Evolutionary conservation across 2,888 invertebrate genomes (phyloP), one percentile per base, ranked within the genome.

Genomic region (Melanchra persicariae): DNA sequence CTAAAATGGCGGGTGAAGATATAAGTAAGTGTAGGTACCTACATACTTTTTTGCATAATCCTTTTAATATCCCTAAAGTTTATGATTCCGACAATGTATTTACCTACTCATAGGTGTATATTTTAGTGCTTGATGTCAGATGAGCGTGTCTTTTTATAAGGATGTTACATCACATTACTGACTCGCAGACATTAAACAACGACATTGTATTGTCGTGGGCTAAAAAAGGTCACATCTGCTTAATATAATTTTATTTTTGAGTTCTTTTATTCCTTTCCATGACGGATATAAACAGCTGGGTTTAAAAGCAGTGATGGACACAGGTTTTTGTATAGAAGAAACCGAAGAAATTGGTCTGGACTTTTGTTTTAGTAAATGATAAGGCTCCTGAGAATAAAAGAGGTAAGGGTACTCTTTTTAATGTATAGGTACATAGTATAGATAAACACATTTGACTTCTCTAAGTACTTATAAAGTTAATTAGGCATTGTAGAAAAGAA

Each of bases 161-260:
- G 73, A 73, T 77, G 73, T 73, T 45, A 45, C 70, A 51, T 57
- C 49, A 77, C 57, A 77, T 57, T 77, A 57, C 43, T n/a, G 26
- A 45, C 57, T 55, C 55, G 40, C 26, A 70, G 49, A 73, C 43
- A 40, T 37, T 59, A 26, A 26, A 62, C 26, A 7, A 22, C 7
- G 57, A 37, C 57, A 58, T 77, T 51, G 17, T 77, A 77, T 49
- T 12, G 19, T n/a, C 43, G 26, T 51, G 40, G 66, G 65, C 61
- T 34, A 9, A 15, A 30, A 45, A 66, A 75, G 68, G 54, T 76
- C 76, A 67, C 37, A 26, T 12, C n/a, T 37, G n/a, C 37, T 37
- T 57, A 57, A 22, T 12, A 37, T 15, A 37, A 55, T 34, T 34
- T 55, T 30, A 37, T 57, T 37, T 12, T 57, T 37, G 7, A 37